A percentile compares a stretch with the other conserved stretches of the same genome.
Evolutionary conservation across 1,140 invertebrate species (phyloP).

Genomic region (Araneus ventricosus): DNA sequence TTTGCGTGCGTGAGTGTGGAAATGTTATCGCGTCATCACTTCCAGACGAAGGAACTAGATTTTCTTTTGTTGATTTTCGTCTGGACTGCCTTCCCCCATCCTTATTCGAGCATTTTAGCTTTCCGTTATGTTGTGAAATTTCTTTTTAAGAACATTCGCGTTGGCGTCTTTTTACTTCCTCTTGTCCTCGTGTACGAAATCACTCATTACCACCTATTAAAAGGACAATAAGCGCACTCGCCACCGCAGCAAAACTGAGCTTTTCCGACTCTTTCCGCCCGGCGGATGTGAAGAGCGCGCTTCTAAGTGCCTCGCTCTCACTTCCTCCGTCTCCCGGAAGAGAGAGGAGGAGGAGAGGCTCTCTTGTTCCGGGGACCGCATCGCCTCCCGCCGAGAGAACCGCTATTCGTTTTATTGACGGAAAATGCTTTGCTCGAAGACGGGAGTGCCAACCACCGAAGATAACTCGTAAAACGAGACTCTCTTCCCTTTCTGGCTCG

Average conservation of each 20-base stretch:
- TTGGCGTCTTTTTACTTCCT: no score
- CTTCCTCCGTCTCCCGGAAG: neutral
- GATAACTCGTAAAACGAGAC: slow-evolving; percentile 46
- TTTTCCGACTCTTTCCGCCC: neutral
- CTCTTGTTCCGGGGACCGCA: neutral
- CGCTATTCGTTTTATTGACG: slow-evolving; percentile 59
- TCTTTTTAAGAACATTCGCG: no score
- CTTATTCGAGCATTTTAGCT: no score
- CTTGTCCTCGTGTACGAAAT: no score
- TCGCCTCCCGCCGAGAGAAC: neutral
- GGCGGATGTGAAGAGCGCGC: neutral
- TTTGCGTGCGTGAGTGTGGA: no score
- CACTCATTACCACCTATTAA: no score
- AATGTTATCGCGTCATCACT: no score
- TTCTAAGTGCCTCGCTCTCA: neutral
- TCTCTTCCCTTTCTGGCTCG: neutral
- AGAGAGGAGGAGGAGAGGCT: neutral
- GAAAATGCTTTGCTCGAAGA: slow-evolving; percentile 1
- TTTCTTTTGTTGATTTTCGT: no score
- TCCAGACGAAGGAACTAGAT: no score
- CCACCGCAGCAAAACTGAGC: neutral
- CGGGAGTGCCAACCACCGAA: neutral
- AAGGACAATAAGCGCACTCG: no score
- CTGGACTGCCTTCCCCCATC: no score
- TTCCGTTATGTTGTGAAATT: no score